Conservation (phyloP, 2,113 vertebrate genomes). For the Elachura formosa region DNA sequence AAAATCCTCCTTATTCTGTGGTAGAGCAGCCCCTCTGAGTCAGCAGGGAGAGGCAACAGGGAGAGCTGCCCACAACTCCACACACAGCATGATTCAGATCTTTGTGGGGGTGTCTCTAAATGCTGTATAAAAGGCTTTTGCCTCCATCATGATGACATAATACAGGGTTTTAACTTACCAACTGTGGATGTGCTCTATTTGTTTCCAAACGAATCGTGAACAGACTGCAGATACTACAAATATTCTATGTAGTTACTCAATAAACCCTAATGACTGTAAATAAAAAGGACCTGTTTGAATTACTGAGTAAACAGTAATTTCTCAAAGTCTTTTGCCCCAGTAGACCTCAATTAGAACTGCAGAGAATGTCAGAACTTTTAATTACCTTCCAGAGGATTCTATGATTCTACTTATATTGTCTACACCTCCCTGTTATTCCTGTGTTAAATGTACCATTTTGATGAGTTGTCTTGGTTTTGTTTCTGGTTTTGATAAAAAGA, state of each 20-base stretch:
- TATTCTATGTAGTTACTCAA: background rate
- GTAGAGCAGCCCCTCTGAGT: background rate
- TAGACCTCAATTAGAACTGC: background rate
- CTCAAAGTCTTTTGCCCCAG: background rate
- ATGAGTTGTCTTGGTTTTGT: background rate
- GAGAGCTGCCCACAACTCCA: background rate
- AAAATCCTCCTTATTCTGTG: background rate
- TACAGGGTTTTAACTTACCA: slow-evolving; percentile 17
- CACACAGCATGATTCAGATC: background rate
- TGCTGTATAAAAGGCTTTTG: background rate
- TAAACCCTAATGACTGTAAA: background rate
- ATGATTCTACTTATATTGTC: background rate
- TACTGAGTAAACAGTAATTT: slow-evolving; percentile 1
- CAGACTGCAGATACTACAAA: background rate
- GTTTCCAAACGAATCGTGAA: slow-evolving; percentile 19
- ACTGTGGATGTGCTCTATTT: background rate
- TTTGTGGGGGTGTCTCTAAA: background rate
- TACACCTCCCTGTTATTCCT: background rate
- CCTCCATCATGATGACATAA: background rate
- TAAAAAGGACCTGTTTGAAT: slow-evolving; percentile 9
- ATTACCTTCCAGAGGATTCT: background rate
- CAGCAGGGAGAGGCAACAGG: background rate
- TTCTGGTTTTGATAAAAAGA: background rate
- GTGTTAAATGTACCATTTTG: background rate
- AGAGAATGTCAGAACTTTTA: background rate